Conservation (phyloP, 2,113 vertebrate species). For the Trematomus loennbergii region DNA sequence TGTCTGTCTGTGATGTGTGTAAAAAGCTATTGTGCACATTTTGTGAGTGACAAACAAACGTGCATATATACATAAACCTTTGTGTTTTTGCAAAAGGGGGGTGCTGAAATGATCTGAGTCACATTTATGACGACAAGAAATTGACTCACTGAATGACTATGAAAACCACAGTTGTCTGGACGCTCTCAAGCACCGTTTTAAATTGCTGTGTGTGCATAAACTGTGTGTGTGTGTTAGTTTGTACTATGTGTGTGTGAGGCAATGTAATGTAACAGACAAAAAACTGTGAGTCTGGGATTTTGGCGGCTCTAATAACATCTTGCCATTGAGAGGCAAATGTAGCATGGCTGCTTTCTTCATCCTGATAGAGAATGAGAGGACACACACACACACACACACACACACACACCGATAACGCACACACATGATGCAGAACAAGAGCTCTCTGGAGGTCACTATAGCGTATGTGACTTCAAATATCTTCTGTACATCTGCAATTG, state of each 20-base stretch:
- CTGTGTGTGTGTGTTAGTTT: constrained; percentile 12
- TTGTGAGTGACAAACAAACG: background rate
- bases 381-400: constrained; percentile 23
- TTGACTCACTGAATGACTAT: constrained; percentile 70
- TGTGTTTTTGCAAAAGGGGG: constrained; percentile 5
- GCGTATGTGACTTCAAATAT: constrained; percentile 51
- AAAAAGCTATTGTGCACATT: constrained; percentile 14
- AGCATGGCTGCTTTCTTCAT: constrained; percentile 72
- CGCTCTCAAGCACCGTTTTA: constrained; percentile 65
- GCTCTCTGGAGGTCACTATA: constrained; percentile 65
- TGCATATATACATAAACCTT: background rate
- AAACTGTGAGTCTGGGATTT: constrained; percentile 58
- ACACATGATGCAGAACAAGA: constrained; percentile 49
- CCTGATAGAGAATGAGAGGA: constrained; percentile 65
- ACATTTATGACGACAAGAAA: constrained; percentile 53
- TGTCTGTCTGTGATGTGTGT: constrained; percentile 6
- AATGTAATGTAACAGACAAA: constrained; percentile 34
- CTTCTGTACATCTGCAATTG: constrained; percentile 55
- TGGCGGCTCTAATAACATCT: constrained; percentile 76
- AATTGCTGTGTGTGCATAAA: constrained; percentile 38
- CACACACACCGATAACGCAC: constrained; percentile 20
- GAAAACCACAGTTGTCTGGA: constrained; percentile 68
- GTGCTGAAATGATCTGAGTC: constrained; percentile 39
- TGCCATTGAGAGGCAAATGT: constrained; percentile 79
- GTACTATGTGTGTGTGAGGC: constrained; percentile 6